Percentiles rank a stretch among this genome's conserved stretches.
Evolutionary conservation across 2,888 invertebrate genomes (phyloP).

Genomic region (Ophioninae sp.): DNA sequence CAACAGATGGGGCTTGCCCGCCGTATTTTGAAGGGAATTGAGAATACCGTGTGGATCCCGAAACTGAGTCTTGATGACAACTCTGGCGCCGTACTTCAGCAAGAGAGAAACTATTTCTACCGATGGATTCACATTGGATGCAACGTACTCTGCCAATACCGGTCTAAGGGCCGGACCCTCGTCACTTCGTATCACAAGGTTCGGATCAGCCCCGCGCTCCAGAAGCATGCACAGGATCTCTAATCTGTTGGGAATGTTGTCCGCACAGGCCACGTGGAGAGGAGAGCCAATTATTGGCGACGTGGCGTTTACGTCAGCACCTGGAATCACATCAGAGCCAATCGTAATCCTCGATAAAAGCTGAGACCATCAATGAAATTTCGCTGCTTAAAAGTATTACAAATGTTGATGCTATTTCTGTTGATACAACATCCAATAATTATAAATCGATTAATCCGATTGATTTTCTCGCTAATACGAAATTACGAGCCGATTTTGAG

Average conservation of each 20-base stretch:
- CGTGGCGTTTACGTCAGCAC: constrained; percentile 90
- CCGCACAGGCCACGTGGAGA: constrained; percentile 91
- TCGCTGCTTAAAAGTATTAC: too few species aligned
- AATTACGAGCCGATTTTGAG: too few species aligned
- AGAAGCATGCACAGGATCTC: constrained; percentile 86
- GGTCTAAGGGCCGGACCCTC: constrained; percentile 89
- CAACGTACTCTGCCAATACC: constrained; percentile 91
- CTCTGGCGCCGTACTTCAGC: constrained; percentile 90
- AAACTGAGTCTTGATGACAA: constrained; percentile 91
- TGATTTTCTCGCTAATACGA: too few species aligned
- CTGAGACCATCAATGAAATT: too few species aligned
- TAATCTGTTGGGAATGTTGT: constrained; percentile 87
- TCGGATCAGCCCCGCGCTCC: constrained; percentile 88
- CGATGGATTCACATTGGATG: constrained; percentile 87
- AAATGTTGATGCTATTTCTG: too few species aligned
- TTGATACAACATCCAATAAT: too few species aligned
- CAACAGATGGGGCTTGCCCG: constrained; percentile 82
- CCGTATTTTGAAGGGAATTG: constrained; percentile 88
- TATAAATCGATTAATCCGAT: too few species aligned
- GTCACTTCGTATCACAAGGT: constrained; percentile 88
- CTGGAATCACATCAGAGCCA: constrained; percentile 78
- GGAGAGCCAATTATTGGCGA: constrained; percentile 92
- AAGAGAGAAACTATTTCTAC: constrained; percentile 86
- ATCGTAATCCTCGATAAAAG: too few species aligned
- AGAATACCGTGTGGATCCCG: constrained; percentile 92